Evolutionary conservation across 2,888 invertebrate genomes (phyloP).

Genomic region (Oegoconia quadripuncta): DNA sequence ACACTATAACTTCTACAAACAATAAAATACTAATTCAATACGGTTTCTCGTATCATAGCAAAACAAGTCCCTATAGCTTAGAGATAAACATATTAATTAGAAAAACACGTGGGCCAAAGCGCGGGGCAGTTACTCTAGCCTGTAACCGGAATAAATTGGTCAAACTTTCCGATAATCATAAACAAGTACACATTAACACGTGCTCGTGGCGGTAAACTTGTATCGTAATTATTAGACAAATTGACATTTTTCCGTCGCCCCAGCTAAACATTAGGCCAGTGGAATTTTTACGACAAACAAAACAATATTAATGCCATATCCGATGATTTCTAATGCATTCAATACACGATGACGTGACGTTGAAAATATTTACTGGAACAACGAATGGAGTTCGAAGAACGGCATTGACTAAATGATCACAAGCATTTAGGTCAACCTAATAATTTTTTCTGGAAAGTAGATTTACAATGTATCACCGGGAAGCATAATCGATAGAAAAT

Average conservation of each 20-base stretch:
- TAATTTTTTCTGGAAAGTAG: no score
- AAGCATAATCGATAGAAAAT: no score
- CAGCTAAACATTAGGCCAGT: conserved; percentile 29
- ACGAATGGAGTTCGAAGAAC: neutral
- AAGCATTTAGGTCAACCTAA: no score
- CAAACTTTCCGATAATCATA: conserved; percentile 25
- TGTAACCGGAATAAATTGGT: conserved; percentile 1
- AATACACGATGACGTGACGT: neutral
- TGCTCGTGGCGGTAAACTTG: conserved; percentile 3
- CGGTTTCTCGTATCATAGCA: no score
- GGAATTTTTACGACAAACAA: conserved; percentile 37
- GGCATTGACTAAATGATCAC: no score
- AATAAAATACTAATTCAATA: no score
- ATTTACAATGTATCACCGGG: no score
- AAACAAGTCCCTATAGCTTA: no score
- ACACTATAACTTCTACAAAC: no score
- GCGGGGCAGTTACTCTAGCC: neutral
- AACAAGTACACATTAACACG: conserved; percentile 11
- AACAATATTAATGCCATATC: conserved; percentile 1
- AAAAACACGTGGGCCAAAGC: conserved; percentile 3
- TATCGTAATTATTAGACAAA: conserved; percentile 33
- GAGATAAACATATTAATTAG: neutral
- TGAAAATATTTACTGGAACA: conserved; percentile 5
- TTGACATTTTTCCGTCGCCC: conserved; percentile 53
- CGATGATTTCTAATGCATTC: conserved; percentile 10